These are phyloP conservation scores for Polypedilum pembai DNA, from an alignment of 1,140 invertebrate genomes.

Conservation along the genomic window DNA sequence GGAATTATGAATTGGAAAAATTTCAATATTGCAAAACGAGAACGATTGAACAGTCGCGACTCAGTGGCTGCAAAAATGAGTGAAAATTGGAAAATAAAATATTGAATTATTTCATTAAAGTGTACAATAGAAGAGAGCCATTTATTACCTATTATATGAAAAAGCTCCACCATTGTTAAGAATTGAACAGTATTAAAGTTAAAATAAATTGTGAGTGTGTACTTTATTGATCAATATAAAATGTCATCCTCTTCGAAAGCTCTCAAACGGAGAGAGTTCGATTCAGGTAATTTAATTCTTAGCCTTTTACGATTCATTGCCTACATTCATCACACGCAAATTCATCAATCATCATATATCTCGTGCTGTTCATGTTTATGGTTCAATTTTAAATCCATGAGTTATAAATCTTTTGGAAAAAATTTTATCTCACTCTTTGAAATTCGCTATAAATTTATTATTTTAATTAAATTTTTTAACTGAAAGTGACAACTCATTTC, in stretches of 20 bases:
- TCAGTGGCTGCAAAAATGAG: neutral
- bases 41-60: too few relatives aligned
- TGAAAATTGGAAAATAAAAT: constrained; percentile 6
- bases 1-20: too few relatives aligned
- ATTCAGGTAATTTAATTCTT: constrained; percentile 21
- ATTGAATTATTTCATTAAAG: neutral
- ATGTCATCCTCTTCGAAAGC: constrained; percentile 23
- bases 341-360: neutral
- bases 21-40: too few relatives aligned
- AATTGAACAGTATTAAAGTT: neutral
- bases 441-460: constrained; percentile 1
- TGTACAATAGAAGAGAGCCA: neutral
- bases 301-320: too few relatives aligned
- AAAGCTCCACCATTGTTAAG: neutral
- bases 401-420: neutral
- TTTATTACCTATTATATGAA: neutral
- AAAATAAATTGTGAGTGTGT: neutral
- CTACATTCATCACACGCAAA: neutral
- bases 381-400: neutral
- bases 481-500: neutral
- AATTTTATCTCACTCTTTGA: neutral
- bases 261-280: neutral
- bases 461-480: constrained; percentile 26
- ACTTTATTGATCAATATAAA: neutral
- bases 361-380: neutral